phyloP scores from a whole-genome alignment of 2,888 invertebrate species.

The Aleiodes alternator region DNA sequence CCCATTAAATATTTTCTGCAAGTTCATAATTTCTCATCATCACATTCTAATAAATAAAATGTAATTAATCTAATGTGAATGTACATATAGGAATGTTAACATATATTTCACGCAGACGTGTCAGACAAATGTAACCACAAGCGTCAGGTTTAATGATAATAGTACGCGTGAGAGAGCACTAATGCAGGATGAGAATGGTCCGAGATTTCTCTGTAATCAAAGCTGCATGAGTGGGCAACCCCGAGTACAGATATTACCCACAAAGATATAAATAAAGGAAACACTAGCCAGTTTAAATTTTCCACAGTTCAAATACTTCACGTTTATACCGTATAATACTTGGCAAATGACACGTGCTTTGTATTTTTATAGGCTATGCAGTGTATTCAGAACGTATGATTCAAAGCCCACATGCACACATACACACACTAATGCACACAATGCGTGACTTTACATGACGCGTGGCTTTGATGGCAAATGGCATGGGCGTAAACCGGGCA shows the following conservation, averaged over 20 bases:
- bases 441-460: slow-evolving; percentile 28
- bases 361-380: slow-evolving; percentile 18
- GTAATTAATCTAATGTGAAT: slow-evolving; percentile 6
- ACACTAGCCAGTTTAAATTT: slow-evolving; percentile 47
- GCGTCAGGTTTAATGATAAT: slow-evolving; percentile 47
- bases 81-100: too few species aligned
- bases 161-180: slow-evolving; percentile 47
- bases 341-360: slow-evolving; percentile 15
- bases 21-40: too few species aligned
- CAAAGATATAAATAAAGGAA: slow-evolving; percentile 58
- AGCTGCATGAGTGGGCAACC: slow-evolving; percentile 35
- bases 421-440: background rate
- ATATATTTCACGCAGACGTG: too few species aligned
- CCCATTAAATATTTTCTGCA: too few species aligned
- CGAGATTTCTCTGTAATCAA: slow-evolving; percentile 56
- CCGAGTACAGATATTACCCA: slow-evolving; percentile 30
- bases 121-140: slow-evolving; percentile 24
- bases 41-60: background rate
- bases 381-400: slow-evolving; percentile 30
- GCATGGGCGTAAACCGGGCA: slow-evolving; percentile 59
- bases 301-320: slow-evolving; percentile 34
- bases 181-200: slow-evolving; percentile 31
- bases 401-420: background rate
- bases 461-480: slow-evolving; percentile 43
- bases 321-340: slow-evolving; percentile 5